Conservation (phyloP, 1,140 invertebrate species). For the Lucilia sericata region DNA sequence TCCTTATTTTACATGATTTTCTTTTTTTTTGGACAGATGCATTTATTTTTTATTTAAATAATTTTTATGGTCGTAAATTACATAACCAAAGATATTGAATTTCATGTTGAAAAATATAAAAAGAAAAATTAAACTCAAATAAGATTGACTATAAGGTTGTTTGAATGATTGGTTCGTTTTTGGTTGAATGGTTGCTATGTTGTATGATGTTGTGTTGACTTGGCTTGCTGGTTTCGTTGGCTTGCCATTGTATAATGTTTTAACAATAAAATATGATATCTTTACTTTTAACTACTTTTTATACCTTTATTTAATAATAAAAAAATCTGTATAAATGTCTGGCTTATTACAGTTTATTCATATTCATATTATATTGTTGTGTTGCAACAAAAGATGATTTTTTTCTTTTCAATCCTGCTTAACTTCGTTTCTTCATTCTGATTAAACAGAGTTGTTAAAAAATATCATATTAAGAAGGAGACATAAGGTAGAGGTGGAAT, state of each 20-base stretch:
- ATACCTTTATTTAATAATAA: constrained; percentile 11
- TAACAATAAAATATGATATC: constrained; percentile 25
- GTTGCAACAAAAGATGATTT: neutral
- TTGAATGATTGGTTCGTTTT: neutral
- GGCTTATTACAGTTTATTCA: neutral
- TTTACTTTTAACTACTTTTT: constrained; percentile 14
- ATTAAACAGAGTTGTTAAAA: neutral
- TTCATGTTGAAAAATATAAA: neutral
- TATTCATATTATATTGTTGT: constrained; percentile 1
- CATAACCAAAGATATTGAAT: constrained; percentile 13
- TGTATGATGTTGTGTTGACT: neutral
- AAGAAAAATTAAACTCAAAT: neutral
- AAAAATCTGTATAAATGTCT: neutral
- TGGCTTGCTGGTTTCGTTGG: neutral
- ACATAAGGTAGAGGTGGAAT: neutral
- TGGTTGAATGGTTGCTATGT: neutral
- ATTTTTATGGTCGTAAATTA: constrained; percentile 27
- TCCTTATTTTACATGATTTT: neutral
- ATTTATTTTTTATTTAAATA: constrained; percentile 30
- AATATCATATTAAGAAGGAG: neutral
- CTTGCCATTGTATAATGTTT: neutral
- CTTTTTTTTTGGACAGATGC: neutral
- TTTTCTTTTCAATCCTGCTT: neutral
- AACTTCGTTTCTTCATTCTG: neutral
- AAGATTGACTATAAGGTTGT: neutral